These are phyloP conservation scores for Belonocnema kinseyi DNA, from an alignment of 1,140 invertebrate genomes.

Conservation along the genomic window DNA sequence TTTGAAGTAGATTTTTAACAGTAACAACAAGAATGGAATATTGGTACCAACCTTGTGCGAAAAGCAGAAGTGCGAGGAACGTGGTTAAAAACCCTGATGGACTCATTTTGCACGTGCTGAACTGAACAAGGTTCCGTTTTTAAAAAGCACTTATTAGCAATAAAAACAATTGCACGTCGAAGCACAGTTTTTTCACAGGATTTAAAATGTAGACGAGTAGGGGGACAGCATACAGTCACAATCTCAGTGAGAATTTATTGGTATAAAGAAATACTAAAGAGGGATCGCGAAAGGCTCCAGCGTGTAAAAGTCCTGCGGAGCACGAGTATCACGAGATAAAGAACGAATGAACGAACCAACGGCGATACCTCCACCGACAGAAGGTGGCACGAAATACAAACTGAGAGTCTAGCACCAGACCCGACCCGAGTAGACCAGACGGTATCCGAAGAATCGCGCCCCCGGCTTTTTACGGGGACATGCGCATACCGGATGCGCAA, in stretches of 20 bases:
- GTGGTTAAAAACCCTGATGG: neutral
- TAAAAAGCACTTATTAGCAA: conserved; percentile 9
- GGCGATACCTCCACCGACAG: conserved; percentile 43
- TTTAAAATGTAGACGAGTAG: neutral
- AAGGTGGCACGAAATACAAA: conserved; percentile 55
- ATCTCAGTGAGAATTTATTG: neutral
- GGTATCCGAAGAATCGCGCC: conserved; percentile 66
- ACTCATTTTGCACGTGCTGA: neutral
- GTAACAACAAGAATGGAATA: conserved; percentile 31
- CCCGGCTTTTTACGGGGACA: conserved; percentile 69
- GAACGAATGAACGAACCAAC: conserved; percentile 35
- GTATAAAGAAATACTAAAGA: neutral
- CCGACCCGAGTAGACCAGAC: conserved; percentile 36
- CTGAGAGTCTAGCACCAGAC: conserved; percentile 39
- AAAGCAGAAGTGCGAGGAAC: neutral
- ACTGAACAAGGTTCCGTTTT: neutral
- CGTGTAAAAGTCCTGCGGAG: conserved; percentile 15
- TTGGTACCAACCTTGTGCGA: neutral
- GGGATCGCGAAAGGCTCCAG: neutral
- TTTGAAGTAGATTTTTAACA: neutral
- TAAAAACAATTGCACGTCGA: conserved; percentile 12
- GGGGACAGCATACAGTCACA: neutral
- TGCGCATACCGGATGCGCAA: conserved; percentile 63
- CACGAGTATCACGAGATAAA: conserved; percentile 32
- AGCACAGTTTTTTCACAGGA: neutral